Percentiles rank a stretch among this genome's conserved stretches.
Evolutionary conservation across 2,797 vertebrate species (phyloP).

Genomic region (Rhincodon typus): DNA sequence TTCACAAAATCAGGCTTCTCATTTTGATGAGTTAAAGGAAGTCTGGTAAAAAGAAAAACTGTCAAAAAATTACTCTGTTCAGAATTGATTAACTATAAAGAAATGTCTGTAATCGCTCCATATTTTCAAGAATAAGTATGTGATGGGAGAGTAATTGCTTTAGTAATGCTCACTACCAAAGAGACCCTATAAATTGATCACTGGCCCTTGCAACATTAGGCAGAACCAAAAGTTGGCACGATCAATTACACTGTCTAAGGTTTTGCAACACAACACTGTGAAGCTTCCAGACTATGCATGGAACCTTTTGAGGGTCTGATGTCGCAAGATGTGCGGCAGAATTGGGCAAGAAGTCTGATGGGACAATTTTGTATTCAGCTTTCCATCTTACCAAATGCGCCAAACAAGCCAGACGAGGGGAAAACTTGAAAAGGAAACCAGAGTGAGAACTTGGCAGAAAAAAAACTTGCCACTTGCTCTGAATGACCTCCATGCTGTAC

Average conservation of each 20-base stretch:
- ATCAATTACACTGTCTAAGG: background rate
- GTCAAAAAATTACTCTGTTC: background rate
- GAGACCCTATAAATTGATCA: background rate
- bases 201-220: background rate
- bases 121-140: background rate
- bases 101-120: background rate
- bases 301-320: too few species aligned
- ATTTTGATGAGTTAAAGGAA: background rate
- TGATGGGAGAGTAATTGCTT: background rate
- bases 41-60: too few species aligned
- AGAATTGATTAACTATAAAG: background rate
- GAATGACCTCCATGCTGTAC: too few species aligned
- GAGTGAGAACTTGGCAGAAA: too few species aligned
- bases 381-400: too few species aligned
- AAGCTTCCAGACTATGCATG: background rate
- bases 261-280: background rate
- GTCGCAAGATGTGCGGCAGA: too few species aligned
- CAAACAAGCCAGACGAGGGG: too few species aligned
- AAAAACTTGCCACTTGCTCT: too few species aligned
- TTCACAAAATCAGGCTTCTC: background rate
- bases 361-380: too few species aligned
- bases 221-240: background rate
- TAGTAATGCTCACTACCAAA: too few species aligned
- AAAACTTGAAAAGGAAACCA: too few species aligned
- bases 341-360: too few species aligned